Base-by-base conservation (phyloP, 35 echinoderm and acorn worm genomes). In the Heliocidaris tuberculata region DNA sequence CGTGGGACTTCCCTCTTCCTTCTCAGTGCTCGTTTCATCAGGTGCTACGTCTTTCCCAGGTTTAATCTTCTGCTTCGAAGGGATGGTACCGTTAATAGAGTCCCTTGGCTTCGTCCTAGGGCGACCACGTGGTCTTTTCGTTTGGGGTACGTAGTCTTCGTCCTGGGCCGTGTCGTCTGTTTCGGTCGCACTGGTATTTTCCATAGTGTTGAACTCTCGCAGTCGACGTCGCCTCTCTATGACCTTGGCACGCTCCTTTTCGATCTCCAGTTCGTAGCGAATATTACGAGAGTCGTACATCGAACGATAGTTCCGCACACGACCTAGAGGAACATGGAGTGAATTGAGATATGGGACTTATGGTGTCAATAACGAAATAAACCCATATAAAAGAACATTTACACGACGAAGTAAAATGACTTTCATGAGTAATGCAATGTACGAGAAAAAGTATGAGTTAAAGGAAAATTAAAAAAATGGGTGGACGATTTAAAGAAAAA, bases 201-300 rank as follows among this genome's bases (percentile, higher is more conserved):
- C 88, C 13, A 65, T 32, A n/a, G 48, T 90, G 30, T 85, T 60
- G 10, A 54, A 65, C 35, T 60, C 88, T 30, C 94, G 95, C 32
- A 94, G 94, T 85, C 97, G 70, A 85, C 93, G 94, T 88, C 97
- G 60, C 30, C 91, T 49, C 88, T 96, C 93, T 30, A 94, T 17
- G 15, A 88, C 54, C 59, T 97, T 97, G 15, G 86, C 86, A 32
- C 86, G 86, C 49, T 97, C 97, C 19, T 96, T 96, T 30, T 97
- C 97, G 65, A 97, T 97, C 56, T 97, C 97, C 70, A 96, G 94
- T 88, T 97, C 97, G 94, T 97, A 97, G 32, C 95, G 95, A 27
- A 95, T 95, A 30, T 97, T 97, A 19, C 94, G 48, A 12, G 70
- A 13, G 15, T 50, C 85, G 32, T 85, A 31, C 27, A 85, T 47